Conservation (phyloP, 2,888 invertebrate species). For the Plagodis dolabraria region DNA sequence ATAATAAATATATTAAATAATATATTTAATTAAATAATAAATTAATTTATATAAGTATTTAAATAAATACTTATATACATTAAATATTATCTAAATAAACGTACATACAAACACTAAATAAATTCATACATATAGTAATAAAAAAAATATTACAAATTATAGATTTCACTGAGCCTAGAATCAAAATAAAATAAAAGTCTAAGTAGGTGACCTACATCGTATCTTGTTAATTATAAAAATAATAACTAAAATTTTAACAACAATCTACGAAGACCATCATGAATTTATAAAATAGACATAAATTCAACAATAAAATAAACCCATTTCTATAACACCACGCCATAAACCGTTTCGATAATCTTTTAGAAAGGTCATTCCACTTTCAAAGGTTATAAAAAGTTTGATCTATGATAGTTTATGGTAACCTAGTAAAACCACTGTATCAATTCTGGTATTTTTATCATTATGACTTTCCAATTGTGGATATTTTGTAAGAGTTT, state of each 20-base stretch:
- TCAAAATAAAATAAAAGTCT: no score
- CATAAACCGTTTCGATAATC: conserved; percentile 17
- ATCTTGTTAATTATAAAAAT: conserved; percentile 1
- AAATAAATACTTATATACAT: no score
- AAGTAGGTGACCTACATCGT: no score
- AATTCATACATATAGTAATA: no score
- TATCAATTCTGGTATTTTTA: background rate
- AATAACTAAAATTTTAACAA: conserved; percentile 3
- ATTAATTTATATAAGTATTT: no score
- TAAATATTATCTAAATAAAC: no score
- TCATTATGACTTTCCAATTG: background rate
- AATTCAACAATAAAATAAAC: conserved; percentile 8
- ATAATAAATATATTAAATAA: no score
- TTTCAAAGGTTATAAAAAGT: conserved; percentile 13
- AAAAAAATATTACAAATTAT: no score
- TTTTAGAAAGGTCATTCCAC: conserved; percentile 17
- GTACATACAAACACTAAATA: no score
- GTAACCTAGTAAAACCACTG: background rate
- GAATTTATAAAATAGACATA: conserved; percentile 9
- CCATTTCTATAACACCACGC: conserved; percentile 5
- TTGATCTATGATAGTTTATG: conserved; percentile 2
- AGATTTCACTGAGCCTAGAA: no score
- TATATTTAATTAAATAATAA: no score
- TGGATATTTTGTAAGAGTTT: no score
- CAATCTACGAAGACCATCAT: conserved; percentile 5